Evolutionary conservation across 2,113 vertebrate species (phyloP).

Genomic region (Callorhinus ursinus): DNA sequence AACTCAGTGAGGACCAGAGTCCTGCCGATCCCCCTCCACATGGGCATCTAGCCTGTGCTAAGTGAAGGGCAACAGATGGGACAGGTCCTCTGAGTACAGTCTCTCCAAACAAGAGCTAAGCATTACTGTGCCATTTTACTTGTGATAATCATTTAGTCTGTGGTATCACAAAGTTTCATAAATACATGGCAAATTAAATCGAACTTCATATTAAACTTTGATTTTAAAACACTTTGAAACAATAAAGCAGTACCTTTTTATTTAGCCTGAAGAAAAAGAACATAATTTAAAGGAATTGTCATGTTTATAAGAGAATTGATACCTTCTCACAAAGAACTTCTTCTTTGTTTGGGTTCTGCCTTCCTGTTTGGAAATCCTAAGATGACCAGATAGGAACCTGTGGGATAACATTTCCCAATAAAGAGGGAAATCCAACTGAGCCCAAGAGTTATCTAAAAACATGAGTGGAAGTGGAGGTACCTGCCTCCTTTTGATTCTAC

Average conservation of each 20-base stretch:
- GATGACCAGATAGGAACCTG: neutral
- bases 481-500: neutral
- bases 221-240: constrained; percentile 27
- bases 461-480: neutral
- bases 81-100: neutral
- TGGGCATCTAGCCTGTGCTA: too few species aligned
- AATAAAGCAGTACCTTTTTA: neutral
- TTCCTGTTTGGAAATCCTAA: neutral
- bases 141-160: neutral
- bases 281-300: neutral
- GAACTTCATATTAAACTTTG: neutral
- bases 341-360: neutral
- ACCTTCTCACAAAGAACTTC: neutral
- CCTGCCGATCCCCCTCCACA: neutral
- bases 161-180: neutral
- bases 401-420: neutral
- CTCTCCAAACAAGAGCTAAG: neutral
- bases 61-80: neutral
- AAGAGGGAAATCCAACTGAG: neutral
- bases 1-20: neutral
- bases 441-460: neutral
- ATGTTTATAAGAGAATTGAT: neutral
- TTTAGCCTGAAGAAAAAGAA: neutral
- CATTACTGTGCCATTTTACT: neutral
- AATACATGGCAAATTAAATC: neutral